Evolutionary conservation across 2,113 vertebrate species (phyloP), one percentile per base, ranked within the genome.

Genomic region (Corythornis madagascariensis): DNA sequence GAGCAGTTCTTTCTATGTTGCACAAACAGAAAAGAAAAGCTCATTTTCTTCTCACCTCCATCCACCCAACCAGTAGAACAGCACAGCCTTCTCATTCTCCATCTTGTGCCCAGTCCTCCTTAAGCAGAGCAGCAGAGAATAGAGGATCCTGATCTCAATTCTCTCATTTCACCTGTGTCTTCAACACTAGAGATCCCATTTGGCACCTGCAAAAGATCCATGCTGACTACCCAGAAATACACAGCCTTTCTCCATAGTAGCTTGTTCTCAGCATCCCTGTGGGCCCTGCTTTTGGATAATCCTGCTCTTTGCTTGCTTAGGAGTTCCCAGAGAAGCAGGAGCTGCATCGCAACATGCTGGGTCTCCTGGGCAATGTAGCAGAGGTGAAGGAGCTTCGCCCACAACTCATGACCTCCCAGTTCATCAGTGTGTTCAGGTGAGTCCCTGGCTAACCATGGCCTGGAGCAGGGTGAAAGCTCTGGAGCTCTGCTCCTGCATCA

Each of bases 321-420:
- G 98, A 99, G 88, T 99, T 99, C 97, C 99, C 99, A 64, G 99
- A 99, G 94, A 99, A 99, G 72, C 99, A 99, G 96, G 99, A 99
- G 82, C 98, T 99, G 38, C 99, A 99, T 83, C 98, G 99, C 15
- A 99, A 99, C 86, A 99, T 99, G 99, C 92, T 99, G 94, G 99
- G 99, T 9, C 98, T 99, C 38, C 65, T 99, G 94, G 99, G 99
- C 61, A 99, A 99, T 0, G 99, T 99, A 35, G 99, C 99, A 0
- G 99, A 99, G 86, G 99, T 99, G 85, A 98, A 97, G 89, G 98
- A 98, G 47, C 97, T 99, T 56, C 97, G 99, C 81, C 99, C 99
- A 0, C 99, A 99, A 92, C 98, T 99, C 35, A 99, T 99, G 97
- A 99, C 99, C 3, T 98, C 98, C 26, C 98, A 99, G 93, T 99